These are phyloP conservation scores for Melopsittacus undulatus DNA, from an alignment of 2,797 vertebrate species.

Conservation along the genomic window DNA sequence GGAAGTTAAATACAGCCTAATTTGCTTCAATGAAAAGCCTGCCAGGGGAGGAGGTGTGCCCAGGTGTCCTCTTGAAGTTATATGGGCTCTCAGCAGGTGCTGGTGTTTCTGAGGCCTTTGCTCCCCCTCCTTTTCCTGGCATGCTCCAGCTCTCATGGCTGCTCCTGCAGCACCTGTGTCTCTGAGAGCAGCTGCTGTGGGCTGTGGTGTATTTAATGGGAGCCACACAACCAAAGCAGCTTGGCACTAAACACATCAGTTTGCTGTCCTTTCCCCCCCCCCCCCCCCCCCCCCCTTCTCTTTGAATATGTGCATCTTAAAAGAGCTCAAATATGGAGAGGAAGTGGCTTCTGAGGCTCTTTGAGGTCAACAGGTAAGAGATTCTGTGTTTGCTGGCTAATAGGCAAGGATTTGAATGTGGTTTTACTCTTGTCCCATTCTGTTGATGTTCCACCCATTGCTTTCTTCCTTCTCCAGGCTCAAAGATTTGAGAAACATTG, in stretches of 20 bases:
- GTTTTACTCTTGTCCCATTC: background rate
- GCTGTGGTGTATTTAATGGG: background rate
- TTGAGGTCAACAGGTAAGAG: background rate
- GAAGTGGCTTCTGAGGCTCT: background rate
- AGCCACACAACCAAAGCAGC: background rate
- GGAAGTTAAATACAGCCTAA: background rate
- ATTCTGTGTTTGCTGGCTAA: background rate
- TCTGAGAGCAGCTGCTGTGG: background rate
- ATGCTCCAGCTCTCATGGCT: background rate
- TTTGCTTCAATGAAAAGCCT: background rate
- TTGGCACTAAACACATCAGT: fast-evolving
- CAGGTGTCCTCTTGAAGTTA: background rate
- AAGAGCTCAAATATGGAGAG: background rate
- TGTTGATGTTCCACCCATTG: background rate
- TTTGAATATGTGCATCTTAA: background rate
- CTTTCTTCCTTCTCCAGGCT: background rate
- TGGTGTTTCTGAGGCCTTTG: background rate
- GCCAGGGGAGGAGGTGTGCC: background rate
- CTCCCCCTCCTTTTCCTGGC: background rate
- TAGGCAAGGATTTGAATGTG: background rate
- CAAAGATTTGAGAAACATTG: background rate
- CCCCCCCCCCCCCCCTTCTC: no score
- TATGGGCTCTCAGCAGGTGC: background rate
- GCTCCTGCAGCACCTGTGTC: background rate
- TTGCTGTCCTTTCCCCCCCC: background rate